Evolutionary conservation across 2,113 vertebrate genomes (phyloP).

Genomic region (Cyprinodon brontotheroides): DNA sequence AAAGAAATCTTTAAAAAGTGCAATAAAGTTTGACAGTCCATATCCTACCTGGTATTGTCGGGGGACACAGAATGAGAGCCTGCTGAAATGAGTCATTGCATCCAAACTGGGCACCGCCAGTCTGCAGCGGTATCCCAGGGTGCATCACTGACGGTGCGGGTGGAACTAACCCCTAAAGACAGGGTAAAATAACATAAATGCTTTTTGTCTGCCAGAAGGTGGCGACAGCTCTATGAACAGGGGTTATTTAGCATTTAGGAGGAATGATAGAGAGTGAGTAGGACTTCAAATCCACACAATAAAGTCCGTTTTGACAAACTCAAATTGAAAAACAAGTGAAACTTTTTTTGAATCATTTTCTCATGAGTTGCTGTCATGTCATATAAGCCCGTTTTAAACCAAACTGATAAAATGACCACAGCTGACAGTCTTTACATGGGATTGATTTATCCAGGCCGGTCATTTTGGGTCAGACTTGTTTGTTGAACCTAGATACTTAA

Average conservation of each 20-base stretch:
- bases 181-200: not conserved
- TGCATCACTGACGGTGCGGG: conserved; percentile 91
- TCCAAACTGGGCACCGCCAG: conserved; percentile 92
- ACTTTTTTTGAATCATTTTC: not conserved
- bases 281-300: not conserved
- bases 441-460: not conserved
- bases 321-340: not conserved
- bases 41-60: conserved; percentile 89
- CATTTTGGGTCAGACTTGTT: not conserved
- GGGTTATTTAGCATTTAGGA: not conserved
- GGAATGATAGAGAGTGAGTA: not conserved
- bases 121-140: conserved; percentile 92
- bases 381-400: not conserved
- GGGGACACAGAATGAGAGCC: conserved; percentile 93
- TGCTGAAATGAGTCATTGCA: conserved; percentile 95
- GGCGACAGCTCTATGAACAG: conserved; percentile 43
- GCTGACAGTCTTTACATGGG: not conserved
- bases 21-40: conserved; percentile 1
- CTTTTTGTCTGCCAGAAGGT: conserved; percentile 50
- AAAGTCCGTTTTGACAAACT: not conserved
- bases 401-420: not conserved
- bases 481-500: not conserved
- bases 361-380: not conserved
- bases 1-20: not conserved
- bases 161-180: conserved; percentile 85